Evolutionary conservation across 2,113 vertebrate species (phyloP).

Genomic region (Phainopepla nitens): DNA sequence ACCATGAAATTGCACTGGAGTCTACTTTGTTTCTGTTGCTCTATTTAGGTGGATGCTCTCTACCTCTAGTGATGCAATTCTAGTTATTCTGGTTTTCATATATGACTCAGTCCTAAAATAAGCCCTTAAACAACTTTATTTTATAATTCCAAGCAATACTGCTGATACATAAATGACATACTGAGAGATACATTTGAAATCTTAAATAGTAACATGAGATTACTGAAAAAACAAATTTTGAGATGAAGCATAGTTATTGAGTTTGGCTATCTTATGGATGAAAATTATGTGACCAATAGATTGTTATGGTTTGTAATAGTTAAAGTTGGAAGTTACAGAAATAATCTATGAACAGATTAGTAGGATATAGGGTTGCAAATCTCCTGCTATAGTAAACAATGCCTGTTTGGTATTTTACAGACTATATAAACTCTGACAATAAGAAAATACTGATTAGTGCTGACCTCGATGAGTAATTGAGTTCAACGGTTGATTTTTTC

Average conservation of each 20-base stretch:
- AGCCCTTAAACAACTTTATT: background rate
- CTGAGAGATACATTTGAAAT: background rate
- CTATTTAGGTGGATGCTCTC: background rate
- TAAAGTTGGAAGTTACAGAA: conserved; percentile 8
- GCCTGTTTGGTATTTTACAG: conserved; percentile 10
- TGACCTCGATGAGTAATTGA: background rate
- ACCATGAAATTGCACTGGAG: background rate
- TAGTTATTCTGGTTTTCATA: background rate
- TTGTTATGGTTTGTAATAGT: background rate
- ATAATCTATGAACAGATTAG: conserved; percentile 31
- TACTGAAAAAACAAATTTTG: background rate
- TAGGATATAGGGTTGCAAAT: background rate
- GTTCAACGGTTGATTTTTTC: background rate
- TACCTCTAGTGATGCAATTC: background rate
- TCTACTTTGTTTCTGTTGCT: background rate
- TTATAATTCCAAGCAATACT: background rate
- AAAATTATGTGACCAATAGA: background rate
- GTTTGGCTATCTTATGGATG: background rate
- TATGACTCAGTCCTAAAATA: background rate
- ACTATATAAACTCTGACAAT: conserved; percentile 15
- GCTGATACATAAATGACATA: background rate
- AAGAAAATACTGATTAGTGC: background rate
- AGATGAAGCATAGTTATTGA: background rate
- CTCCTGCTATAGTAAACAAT: conserved; percentile 17
- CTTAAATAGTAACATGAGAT: background rate